Evolutionary conservation across 1,140 invertebrate species (phyloP), one percentile per base, ranked within the genome.

Genomic region (Chelonus insularis): DNA sequence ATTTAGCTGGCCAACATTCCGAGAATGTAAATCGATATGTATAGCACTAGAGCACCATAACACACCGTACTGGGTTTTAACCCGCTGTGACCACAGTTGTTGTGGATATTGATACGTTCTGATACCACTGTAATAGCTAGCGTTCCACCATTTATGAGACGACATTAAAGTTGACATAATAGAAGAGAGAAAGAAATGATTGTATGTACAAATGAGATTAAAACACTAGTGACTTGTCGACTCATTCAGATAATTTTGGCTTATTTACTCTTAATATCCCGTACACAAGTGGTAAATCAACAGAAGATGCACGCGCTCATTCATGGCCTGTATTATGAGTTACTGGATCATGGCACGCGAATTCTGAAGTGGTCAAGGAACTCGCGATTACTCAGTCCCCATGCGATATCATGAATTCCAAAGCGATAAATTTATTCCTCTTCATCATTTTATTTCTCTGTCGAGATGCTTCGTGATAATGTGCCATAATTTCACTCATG

Each of bases 11-110:
- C 21, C 36, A 59, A 61, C 54, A 57, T 63, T 59, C 48, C 50
- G 29, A 45, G 57, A 66, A 65, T 68, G 62, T 60, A 68, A 71
- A 71, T 71, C 60, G 55, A 62, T 62, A 57, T 41, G 48, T 57
- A 57, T 36, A 57, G 21, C 56, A 29, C 23, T 14, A 14, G 23
- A 34, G 48, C 14, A 51, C 29, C 14, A 34, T 16, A 34, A 5
- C 45, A 23, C 11, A 21, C 11, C 20, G 12, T 8, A 45, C 11
- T 18, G 21, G 18, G 21, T n/a, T 18, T 25, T 18, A 25, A 14
- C 45, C 21, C 45, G 21, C 45, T 48, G 45, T 51, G 25, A 51
- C 23, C 29, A 16, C 21, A 50, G 52, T 60, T 54, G 45, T 60
- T 37, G 51, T 20, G 41, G 36, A 60, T 64, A 65, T 65, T 65